Percentiles rank a stretch among this genome's conserved stretches.
phyloP scores from a whole-genome alignment of 2,888 invertebrate genomes.

The Lasius fuliginosus region DNA sequence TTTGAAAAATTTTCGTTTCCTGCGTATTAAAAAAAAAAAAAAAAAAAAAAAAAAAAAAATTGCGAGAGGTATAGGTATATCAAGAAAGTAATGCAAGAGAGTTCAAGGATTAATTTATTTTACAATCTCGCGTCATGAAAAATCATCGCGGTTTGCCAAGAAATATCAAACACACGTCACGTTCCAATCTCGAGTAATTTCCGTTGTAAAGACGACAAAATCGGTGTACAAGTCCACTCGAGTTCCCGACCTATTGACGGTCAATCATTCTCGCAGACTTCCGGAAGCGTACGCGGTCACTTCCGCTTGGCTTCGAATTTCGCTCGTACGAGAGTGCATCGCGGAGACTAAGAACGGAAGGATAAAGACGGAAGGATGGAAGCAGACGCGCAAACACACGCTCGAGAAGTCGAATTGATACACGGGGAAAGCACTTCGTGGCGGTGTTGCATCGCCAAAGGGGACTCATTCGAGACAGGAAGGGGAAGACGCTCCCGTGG shows the following conservation, averaged over 20 bases:
- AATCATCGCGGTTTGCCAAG: not conserved
- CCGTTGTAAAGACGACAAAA: conserved; percentile 16
- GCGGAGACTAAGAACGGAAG: not conserved
- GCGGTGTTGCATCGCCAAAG: not conserved
- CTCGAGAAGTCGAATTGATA: conserved; percentile 18
- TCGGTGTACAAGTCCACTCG: conserved; percentile 18
- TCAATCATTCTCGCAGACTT: conserved; percentile 28
- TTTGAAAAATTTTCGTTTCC: not conserved
- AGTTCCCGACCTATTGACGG: conserved; percentile 6
- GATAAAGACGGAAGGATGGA: not conserved
- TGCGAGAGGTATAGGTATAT: too few relatives aligned
- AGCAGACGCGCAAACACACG: not conserved
- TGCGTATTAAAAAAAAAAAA: not conserved
- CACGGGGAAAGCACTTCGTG: not conserved
- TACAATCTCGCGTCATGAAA: not conserved
- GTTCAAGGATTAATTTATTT: not conserved
- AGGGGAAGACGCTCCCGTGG: conserved; percentile 20
- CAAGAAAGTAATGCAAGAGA: not conserved
- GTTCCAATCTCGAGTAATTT: conserved; percentile 6
- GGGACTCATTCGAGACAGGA: not conserved
- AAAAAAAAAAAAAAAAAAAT: not conserved
- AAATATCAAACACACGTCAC: not conserved
- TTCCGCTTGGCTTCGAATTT: conserved; percentile 47
- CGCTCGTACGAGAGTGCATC: conserved; percentile 18
- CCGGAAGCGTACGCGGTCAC: conserved; percentile 40